Percentiles rank a stretch among this genome's conserved stretches.
These are phyloP conservation scores for Oreochromis spilurus DNA, from an alignment of 2,113 vertebrate genomes.

Conservation along the genomic window DNA sequence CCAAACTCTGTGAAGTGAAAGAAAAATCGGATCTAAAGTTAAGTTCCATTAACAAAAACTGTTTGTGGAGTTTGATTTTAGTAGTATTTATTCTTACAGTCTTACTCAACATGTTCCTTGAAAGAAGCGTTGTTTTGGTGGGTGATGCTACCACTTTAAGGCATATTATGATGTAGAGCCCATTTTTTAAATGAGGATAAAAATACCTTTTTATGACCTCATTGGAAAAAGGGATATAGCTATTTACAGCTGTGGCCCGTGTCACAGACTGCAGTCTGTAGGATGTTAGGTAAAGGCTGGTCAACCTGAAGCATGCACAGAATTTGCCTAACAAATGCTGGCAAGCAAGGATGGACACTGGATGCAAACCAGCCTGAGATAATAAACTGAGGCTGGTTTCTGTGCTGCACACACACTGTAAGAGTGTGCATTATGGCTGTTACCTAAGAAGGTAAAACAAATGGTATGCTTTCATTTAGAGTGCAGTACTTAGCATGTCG, in stretches of 20 bases:
- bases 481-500: neutral
- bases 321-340: conserved; percentile 67
- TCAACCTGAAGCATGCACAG: neutral
- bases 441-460: neutral
- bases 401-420: neutral
- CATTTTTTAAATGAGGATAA: neutral
- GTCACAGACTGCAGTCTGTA: neutral
- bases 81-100: neutral
- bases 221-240: neutral
- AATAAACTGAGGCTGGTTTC: neutral
- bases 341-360: conserved; percentile 8
- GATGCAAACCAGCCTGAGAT: conserved; percentile 55
- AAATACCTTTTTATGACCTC: neutral
- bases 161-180: neutral
- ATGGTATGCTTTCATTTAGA: neutral
- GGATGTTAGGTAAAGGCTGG: conserved; percentile 12
- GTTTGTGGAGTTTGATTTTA: neutral
- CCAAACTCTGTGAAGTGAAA: neutral
- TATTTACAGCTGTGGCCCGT: neutral
- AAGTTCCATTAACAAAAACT: neutral
- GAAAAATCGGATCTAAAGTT: neutral
- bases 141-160: neutral
- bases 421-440: neutral
- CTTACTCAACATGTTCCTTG: neutral
- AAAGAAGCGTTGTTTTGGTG: neutral